A percentile compares a stretch with the other conserved stretches of the same genome.
Conservation (phyloP, 2,113 vertebrate genomes). For the Aspiorhynchus laticeps region DNA sequence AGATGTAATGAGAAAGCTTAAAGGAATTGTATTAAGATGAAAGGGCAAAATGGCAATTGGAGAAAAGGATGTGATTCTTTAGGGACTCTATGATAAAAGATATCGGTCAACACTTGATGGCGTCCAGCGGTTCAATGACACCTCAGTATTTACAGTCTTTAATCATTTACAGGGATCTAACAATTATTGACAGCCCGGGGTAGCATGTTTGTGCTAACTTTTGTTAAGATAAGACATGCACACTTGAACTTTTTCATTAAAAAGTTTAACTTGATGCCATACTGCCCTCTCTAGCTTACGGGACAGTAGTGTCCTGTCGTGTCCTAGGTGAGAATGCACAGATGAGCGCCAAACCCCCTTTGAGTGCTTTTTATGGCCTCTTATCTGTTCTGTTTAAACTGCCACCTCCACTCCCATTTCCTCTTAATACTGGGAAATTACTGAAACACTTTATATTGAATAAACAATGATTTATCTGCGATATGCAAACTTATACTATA, state of each 20-base stretch:
- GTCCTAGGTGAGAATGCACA: neutral
- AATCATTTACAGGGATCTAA: neutral
- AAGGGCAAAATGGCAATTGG: neutral
- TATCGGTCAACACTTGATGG: neutral
- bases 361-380: constrained; percentile 20
- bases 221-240: neutral
- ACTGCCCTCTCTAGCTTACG: constrained; percentile 28
- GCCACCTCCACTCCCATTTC: neutral
- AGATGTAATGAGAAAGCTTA: constrained; percentile 2
- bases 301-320: neutral
- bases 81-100: neutral
- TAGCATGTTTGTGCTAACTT: neutral
- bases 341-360: neutral
- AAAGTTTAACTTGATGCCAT: neutral
- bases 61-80: neutral
- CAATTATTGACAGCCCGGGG: neutral
- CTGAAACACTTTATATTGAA: constrained; percentile 10
- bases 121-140: neutral
- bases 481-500: neutral
- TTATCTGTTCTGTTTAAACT: constrained; percentile 23
- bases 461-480: neutral
- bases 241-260: neutral
- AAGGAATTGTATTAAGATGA: constrained; percentile 13
- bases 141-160: neutral
- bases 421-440: neutral